Base-by-base conservation (phyloP, 2,888 invertebrate species). In the Hirtodrosophila cameraria region DNA sequence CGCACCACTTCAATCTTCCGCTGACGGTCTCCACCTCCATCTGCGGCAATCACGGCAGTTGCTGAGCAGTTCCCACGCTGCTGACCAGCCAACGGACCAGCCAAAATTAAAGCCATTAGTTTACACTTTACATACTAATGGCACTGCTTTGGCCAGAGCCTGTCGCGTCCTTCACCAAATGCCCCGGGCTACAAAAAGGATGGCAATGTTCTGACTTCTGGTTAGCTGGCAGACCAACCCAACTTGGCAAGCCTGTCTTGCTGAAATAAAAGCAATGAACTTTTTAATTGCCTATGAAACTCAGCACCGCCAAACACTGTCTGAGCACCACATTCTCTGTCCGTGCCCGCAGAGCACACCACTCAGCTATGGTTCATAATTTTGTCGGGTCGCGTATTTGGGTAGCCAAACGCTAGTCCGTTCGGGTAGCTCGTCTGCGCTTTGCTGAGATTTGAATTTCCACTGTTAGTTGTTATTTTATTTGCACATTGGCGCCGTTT, bases 111-210 rank as follows among this genome's bases (percentile, higher is more conserved):
- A 87, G 74, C 83, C 79, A 88, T 89, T 87, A 89, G 87, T 88
- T 89, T 88, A 88, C 88, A 89, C 86, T 87, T 88, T 77, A 76
- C 88, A 87, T 88, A 86, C 86, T 88, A 88, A 88, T 86, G 82
- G 80, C 70, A 70, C 75, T 43, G 50, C 39, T 20, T 60, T 46
- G 36, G 18, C 38, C 39, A 25, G 45, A 58, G 66, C 35, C 46
- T 39, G 49, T 57, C 48, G 65, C 53, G 57, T 65, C 76, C 72
- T 71, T 65, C 53, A 35, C 9, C 38, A 20, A 31, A 11, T 39
- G 41, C 69, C 55, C 30, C 11, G 13, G 62, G 62, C 75, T 63
- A 7, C 8, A 23, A 7, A 42, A 45, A 38, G 53, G 50, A 31
- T 67, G 42, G 62, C 63, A 13, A 39, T 50, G 39, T 57, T 46